These are phyloP conservation scores for Musca domestica DNA, from an alignment of 1,140 invertebrate genomes.

Conservation along the genomic window DNA sequence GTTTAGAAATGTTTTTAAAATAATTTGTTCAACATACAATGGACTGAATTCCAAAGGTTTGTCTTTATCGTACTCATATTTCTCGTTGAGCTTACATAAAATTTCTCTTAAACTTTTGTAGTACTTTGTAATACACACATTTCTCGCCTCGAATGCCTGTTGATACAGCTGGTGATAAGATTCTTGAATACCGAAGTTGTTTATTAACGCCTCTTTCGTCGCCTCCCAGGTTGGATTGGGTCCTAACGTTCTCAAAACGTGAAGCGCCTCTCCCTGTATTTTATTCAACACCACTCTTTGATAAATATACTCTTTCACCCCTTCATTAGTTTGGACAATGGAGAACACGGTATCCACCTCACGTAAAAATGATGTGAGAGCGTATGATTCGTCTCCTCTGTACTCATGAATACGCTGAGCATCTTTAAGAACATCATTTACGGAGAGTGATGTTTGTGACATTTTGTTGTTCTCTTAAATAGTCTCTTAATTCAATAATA, in stretches of 20 bases:
- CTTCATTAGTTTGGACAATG: neutral
- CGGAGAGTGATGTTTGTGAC: neutral
- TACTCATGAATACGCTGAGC: constrained; percentile 26
- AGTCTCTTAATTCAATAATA: too few relatives aligned
- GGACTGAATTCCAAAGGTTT: too few relatives aligned
- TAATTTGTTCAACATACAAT: constrained; percentile 23
- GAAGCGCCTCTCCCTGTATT: constrained; percentile 28
- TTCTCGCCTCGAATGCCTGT: too few relatives aligned
- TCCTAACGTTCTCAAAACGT: constrained; percentile 28
- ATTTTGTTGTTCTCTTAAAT: too few relatives aligned
- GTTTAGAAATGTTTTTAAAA: constrained; percentile 28
- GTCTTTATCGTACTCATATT: too few relatives aligned
- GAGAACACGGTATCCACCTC: constrained; percentile 26
- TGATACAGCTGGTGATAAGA: too few relatives aligned
- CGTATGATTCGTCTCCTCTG: constrained; percentile 28
- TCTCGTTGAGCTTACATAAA: too few relatives aligned
- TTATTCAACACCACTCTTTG: constrained; percentile 27
- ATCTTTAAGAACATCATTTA: constrained; percentile 24
- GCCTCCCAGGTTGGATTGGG: constrained; percentile 19
- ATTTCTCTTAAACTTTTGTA: too few relatives aligned
- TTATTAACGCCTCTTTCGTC: constrained; percentile 22
- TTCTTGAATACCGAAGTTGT: neutral
- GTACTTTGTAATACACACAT: too few relatives aligned
- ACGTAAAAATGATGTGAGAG: constrained; percentile 30
- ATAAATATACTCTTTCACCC: constrained; percentile 14